These are phyloP conservation scores for Galeopterus variegatus DNA, from an alignment of 2,113 vertebrate genomes.

Conservation along the genomic window DNA sequence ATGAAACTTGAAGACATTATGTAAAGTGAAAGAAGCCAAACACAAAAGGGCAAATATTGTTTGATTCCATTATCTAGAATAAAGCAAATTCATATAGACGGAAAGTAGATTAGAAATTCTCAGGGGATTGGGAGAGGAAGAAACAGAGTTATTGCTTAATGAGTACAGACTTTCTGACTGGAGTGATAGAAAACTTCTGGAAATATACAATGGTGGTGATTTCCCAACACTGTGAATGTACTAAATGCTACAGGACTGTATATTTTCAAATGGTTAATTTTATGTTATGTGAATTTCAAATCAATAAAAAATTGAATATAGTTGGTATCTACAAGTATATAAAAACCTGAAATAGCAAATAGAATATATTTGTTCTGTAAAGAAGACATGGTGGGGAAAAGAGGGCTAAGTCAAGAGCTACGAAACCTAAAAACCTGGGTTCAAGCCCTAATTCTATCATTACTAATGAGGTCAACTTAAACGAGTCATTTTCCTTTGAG, in stretches of 20 bases:
- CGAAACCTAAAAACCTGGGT: slow-evolving; percentile 48
- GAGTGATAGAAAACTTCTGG: slow-evolving; percentile 16
- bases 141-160: not conserved
- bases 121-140: not conserved
- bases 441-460: slow-evolving; percentile 19
- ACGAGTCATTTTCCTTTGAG: slow-evolving; percentile 30
- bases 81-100: slow-evolving; percentile 42
- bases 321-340: not conserved
- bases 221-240: not conserved
- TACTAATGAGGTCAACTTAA: slow-evolving; percentile 44
- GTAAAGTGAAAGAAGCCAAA: slow-evolving; percentile 25
- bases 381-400: slow-evolving; percentile 3
- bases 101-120: not conserved
- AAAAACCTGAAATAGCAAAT: slow-evolving; percentile 25
- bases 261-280: slow-evolving; percentile 55
- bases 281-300: slow-evolving; percentile 42
- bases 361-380: not conserved
- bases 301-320: slow-evolving; percentile 18
- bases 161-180: not conserved
- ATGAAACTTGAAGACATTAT: slow-evolving; percentile 37
- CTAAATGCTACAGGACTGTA: not conserved
- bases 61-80: slow-evolving; percentile 23
- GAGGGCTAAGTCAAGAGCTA: slow-evolving; percentile 16
- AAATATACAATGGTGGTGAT: not conserved
- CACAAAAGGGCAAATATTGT: slow-evolving; percentile 1